Evolutionary conservation across 1,140 invertebrate genomes (phyloP), one percentile per base, ranked within the genome.

Genomic region (Ceratina japonica): DNA sequence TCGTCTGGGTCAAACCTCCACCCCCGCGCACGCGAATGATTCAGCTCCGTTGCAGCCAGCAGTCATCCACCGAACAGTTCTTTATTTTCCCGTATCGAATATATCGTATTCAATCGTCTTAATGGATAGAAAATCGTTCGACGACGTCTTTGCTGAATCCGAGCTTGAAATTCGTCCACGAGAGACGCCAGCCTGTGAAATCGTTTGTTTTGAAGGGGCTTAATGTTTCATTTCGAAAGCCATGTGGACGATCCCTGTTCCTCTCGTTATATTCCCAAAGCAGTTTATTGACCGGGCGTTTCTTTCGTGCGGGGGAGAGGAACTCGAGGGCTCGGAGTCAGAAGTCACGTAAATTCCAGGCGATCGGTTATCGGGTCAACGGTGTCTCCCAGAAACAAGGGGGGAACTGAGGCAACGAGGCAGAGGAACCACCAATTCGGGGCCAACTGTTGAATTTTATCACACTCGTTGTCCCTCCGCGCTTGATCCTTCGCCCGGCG

Each of bases 371-470:
- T 86, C 85, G 81, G 75, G 75, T 56, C 72, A 78, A 59, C 54
- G 52, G 44, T 44, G 76, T 78, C 75, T 73, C 56, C 59, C 49
- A 22, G 22, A 49, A 66, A 61, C 49, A 73, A 62, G 59, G 64
- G 58, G 65, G 64, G 31, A 56, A 58, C 27, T 20, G 74, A 73
- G 80, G 20, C 64, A 74, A 84, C 56, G 70, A 85, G 77, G 51
- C 80, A 79, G 83, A 78, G 61, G 75, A 81, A 63, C 74, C 81
- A 81, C 82, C 85, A 85, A 87, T 89, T 85, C 84, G 79, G 79
- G 83, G 83, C 89, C 89, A 90, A 90, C 89, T 90, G 89, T 90
- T 90, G 89, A 89, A 86, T 90, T 90, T 90, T 90, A 89, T 90
- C 88, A 86, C 79, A 72, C 64, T 56, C 75, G 79, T 37, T 63